Conservation (phyloP, 2,113 vertebrate species). For the Antidorcas marsupialis region DNA sequence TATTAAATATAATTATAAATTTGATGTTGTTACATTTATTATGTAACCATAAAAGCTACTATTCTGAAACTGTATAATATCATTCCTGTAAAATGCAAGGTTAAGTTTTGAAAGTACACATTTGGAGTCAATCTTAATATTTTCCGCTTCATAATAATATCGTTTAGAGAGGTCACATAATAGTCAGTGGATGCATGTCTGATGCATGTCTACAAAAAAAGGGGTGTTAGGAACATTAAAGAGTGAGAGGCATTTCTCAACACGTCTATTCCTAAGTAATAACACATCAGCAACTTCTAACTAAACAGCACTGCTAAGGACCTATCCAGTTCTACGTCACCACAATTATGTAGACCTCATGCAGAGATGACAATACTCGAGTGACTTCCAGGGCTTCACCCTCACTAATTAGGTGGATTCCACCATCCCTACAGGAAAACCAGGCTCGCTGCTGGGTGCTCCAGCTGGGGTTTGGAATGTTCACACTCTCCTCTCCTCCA, state of each 20-base stretch:
- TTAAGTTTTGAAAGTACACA: neutral
- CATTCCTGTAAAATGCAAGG: neutral
- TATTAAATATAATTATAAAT: neutral
- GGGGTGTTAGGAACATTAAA: neutral
- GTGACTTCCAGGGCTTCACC: neutral
- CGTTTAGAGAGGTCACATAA: neutral
- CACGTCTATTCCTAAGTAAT: neutral
- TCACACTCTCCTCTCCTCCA: neutral
- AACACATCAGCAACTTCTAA: neutral
- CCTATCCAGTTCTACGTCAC: neutral
- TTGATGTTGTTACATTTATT: neutral
- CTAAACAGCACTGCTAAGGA: neutral
- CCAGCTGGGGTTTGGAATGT: neutral
- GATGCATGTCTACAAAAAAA: neutral
- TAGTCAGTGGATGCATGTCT: neutral
- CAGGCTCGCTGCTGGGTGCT: neutral
- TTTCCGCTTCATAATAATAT: neutral
- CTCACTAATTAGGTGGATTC: conserved; percentile 13
- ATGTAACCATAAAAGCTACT: neutral
- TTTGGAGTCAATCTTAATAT: neutral
- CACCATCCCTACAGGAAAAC: neutral
- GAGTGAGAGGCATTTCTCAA: neutral
- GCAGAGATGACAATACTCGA: conserved; percentile 5
- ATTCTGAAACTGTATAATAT: neutral
- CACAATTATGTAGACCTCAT: neutral